Conservation (phyloP, 2,888 invertebrate species). For the Sphinx pinastri region DNA sequence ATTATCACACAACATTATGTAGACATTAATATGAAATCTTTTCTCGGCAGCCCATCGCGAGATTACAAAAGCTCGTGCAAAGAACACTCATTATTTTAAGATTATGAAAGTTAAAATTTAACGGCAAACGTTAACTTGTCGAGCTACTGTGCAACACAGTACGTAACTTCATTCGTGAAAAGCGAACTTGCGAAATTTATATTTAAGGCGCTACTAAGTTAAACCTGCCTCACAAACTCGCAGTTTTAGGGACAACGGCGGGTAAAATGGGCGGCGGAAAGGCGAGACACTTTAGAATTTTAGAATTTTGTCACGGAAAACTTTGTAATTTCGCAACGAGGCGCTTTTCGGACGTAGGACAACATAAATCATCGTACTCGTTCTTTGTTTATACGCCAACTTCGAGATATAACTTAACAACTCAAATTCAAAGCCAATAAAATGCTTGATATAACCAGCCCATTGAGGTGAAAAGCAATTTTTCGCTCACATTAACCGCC, state of each 20-base stretch:
- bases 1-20: not conserved
- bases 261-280: constrained; percentile 54
- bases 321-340: constrained; percentile 66
- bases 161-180: constrained; percentile 70
- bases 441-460: not conserved
- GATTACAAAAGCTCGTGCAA: constrained; percentile 10
- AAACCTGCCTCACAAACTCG: constrained; percentile 69
- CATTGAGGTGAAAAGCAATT: not conserved
- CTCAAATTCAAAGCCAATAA: not conserved
- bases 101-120: constrained; percentile 61
- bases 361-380: constrained; percentile 65
- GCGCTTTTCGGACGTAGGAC: constrained; percentile 58
- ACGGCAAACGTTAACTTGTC: constrained; percentile 66
- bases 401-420: constrained; percentile 22
- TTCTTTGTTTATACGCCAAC: constrained; percentile 29
- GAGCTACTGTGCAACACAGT: constrained; percentile 65
- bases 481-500: not conserved
- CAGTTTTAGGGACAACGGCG: constrained; percentile 65
- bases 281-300: constrained; percentile 76
- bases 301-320: constrained; percentile 73
- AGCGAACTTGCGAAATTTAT: constrained; percentile 75
- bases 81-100: constrained; percentile 43
- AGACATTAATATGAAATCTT: not conserved
- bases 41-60: not conserved
- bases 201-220: constrained; percentile 78